phyloP scores from a whole-genome alignment of 2,113 vertebrate genomes.

The Pica pica region DNA sequence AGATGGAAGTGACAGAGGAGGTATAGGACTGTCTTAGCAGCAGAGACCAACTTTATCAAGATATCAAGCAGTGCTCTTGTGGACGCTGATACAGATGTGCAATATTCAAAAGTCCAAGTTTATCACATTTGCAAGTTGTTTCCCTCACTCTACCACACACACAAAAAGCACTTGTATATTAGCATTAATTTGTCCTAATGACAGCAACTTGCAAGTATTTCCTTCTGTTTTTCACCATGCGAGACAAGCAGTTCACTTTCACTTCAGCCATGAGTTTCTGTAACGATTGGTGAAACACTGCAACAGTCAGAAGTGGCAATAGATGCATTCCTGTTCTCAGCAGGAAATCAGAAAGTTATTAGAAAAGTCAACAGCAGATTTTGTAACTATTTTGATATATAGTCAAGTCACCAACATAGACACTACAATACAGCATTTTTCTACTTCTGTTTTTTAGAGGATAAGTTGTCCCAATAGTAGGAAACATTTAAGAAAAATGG shows the following conservation, averaged over 20 bases:
- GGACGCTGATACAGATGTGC: background rate
- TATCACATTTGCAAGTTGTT: background rate
- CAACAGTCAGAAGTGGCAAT: background rate
- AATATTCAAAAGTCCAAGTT: background rate
- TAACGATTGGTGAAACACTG: background rate
- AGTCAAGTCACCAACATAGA: background rate
- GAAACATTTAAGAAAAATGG: background rate
- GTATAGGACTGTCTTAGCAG: background rate
- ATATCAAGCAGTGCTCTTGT: background rate
- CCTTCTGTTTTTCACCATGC: background rate
- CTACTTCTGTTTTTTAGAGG: background rate
- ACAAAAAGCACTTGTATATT: background rate
- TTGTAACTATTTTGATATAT: background rate
- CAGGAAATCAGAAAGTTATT: background rate
- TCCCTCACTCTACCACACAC: background rate
- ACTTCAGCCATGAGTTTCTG: background rate
- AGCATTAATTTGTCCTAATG: background rate
- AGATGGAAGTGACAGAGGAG: background rate
- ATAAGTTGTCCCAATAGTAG: background rate
- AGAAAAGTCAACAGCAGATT: background rate
- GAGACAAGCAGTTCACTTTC: background rate
- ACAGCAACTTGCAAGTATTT: background rate
- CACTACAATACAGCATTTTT: background rate
- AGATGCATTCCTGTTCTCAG: background rate
- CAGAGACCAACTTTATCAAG: background rate